These are phyloP conservation scores for Harpagifer antarcticus DNA, from an alignment of 2,797 vertebrate species.

Conservation along the genomic window DNA sequence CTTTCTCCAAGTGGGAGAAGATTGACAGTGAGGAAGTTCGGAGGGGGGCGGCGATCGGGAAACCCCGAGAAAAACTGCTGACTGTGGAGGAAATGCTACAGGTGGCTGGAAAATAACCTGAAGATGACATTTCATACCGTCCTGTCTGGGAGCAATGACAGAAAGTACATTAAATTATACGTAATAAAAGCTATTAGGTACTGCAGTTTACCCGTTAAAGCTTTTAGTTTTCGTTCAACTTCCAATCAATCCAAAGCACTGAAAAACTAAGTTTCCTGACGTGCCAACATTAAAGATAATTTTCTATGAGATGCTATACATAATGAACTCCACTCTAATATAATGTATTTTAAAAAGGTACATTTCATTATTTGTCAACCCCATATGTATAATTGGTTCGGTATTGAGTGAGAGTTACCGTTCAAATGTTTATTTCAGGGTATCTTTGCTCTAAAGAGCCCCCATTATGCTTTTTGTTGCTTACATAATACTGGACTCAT, in stretches of 20 bases:
- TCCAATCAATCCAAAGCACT: background rate
- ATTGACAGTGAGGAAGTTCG: constrained; percentile 88
- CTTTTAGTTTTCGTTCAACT: background rate
- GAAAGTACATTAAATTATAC: too few species aligned
- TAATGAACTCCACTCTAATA: too few species aligned
- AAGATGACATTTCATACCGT: background rate
- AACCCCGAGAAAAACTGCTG: constrained; percentile 94
- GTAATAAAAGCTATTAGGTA: background rate
- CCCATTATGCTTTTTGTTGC: too few species aligned
- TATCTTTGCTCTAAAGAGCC: too few species aligned
- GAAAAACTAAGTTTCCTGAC: background rate
- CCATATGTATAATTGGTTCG: too few species aligned
- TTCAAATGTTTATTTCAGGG: too few species aligned
- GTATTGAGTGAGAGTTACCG: too few species aligned
- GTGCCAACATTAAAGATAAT: background rate
- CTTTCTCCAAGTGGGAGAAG: constrained; percentile 95
- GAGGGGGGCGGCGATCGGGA: constrained; percentile 85
- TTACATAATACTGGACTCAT: too few species aligned
- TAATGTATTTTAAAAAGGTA: background rate
- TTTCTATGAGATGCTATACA: background rate
- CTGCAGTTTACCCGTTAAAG: background rate
- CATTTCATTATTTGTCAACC: too few species aligned
- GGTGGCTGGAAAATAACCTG: constrained; percentile 76
- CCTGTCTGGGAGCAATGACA: background rate
- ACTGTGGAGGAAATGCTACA: constrained; percentile 90